A percentile compares a stretch with the other conserved stretches of the same genome.
Conservation (phyloP, 1,140 invertebrate genomes). For the Hestina assimilis region DNA sequence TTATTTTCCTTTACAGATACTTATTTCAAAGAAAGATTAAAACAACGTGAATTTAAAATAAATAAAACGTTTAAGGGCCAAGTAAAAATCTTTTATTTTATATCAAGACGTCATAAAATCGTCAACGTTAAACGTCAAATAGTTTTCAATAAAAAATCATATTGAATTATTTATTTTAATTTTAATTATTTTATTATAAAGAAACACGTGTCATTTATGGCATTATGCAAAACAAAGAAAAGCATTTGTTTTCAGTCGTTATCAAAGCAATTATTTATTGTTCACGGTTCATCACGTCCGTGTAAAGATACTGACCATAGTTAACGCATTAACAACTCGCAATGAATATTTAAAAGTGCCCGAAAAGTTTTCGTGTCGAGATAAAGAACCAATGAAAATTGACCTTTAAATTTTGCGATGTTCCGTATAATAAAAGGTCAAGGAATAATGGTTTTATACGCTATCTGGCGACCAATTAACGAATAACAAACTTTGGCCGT, state of each 20-base stretch:
- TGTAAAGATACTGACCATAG: conserved; percentile 57
- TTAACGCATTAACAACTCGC: conserved; percentile 61
- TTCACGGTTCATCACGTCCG: conserved; percentile 59
- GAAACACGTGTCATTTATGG: neutral
- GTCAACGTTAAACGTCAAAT: too few relatives aligned
- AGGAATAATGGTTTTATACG: conserved; percentile 28
- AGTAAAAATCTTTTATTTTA: too few relatives aligned
- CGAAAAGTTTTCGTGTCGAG: conserved; percentile 38
- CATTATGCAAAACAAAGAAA: conserved; percentile 26
- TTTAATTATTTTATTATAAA: neutral
- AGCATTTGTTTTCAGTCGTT: conserved; percentile 31
- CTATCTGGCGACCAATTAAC: conserved; percentile 65
- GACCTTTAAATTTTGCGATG: conserved; percentile 15
- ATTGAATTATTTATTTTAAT: too few relatives aligned
- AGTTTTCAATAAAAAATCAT: too few relatives aligned
- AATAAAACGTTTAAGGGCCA: too few relatives aligned
- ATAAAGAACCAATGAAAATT: conserved; percentile 25
- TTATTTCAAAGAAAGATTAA: too few relatives aligned
- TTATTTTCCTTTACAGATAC: too few relatives aligned
- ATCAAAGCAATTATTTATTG: conserved; percentile 62
- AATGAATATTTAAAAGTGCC: conserved; percentile 65
- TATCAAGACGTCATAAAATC: too few relatives aligned
- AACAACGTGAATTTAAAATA: too few relatives aligned
- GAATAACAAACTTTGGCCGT: conserved; percentile 71
- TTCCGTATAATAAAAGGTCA: conserved; percentile 22